A percentile compares a stretch with the other conserved stretches of the same genome.
phyloP scores from a whole-genome alignment of 2,113 vertebrate genomes.

The Charina bottae region DNA sequence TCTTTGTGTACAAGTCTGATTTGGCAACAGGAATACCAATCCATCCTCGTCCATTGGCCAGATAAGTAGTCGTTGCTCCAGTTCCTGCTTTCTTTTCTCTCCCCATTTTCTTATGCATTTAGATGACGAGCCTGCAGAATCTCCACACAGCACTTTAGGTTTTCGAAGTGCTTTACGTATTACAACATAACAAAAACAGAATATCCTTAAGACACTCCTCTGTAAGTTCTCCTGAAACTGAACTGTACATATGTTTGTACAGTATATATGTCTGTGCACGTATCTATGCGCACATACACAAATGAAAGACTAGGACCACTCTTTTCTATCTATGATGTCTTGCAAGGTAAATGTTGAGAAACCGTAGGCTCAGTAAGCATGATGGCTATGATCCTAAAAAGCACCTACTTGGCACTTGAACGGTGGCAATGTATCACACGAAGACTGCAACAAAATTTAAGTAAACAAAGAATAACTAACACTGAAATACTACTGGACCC shows the following conservation, averaged over 20 bases:
- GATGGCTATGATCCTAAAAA: slow-evolving; percentile 24
- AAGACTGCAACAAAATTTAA: slow-evolving; percentile 10
- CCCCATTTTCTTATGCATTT: neutral
- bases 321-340: accelerated
- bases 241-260: neutral
- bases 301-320: neutral
- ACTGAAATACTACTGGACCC: slow-evolving; percentile 50
- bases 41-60: neutral
- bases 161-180: neutral
- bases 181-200: neutral
- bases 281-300: neutral
- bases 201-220: accelerated
- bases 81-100: neutral
- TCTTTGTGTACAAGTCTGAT: neutral
- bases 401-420: neutral
- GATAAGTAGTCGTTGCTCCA: neutral
- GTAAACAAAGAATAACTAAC: slow-evolving; percentile 14
- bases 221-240: neutral
- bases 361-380: neutral
- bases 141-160: neutral
- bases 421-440: neutral
- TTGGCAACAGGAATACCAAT: neutral
- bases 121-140: neutral
- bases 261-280: neutral
- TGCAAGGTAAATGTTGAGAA: accelerated